These are phyloP conservation scores for Ibidorhyncha struthersii DNA, from an alignment of 2,113 vertebrate species.

Conservation along the genomic window DNA sequence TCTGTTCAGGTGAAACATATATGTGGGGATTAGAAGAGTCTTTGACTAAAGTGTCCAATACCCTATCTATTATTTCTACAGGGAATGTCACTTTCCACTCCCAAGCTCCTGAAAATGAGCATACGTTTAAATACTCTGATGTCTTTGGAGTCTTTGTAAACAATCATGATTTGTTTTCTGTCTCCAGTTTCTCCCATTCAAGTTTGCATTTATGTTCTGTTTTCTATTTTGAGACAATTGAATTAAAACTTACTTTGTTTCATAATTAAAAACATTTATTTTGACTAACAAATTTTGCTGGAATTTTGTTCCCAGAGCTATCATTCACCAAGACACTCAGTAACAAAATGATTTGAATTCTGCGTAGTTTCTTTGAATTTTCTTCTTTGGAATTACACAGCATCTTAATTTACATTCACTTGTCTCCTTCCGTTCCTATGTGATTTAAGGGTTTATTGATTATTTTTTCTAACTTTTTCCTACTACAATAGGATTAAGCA, in stretches of 20 bases:
- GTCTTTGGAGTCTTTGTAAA: not conserved
- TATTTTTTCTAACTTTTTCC: not conserved
- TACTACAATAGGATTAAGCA: not conserved
- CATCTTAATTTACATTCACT: not conserved
- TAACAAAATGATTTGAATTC: not conserved
- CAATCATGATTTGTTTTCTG: conserved; percentile 3
- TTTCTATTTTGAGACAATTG: conserved; percentile 31
- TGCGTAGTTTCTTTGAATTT: not conserved
- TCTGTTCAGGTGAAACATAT: not conserved
- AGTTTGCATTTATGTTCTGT: not conserved
- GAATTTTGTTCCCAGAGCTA: conserved; percentile 39
- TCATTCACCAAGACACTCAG: not conserved
- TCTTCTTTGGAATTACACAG: not conserved
- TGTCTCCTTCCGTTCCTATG: not conserved
- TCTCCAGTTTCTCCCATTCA: not conserved
- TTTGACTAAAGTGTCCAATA: not conserved
- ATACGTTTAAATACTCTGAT: not conserved
- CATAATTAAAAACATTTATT: conserved; percentile 45
- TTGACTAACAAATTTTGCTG: conserved; percentile 25
- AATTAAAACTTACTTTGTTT: conserved; percentile 40
- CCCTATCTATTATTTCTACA: not conserved
- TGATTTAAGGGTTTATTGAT: not conserved
- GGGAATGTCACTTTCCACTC: not conserved
- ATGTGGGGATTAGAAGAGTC: not conserved
- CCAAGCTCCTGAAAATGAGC: not conserved